phyloP scores from a whole-genome alignment of 1,140 invertebrate genomes.

The Drosophila subobscura region DNA sequence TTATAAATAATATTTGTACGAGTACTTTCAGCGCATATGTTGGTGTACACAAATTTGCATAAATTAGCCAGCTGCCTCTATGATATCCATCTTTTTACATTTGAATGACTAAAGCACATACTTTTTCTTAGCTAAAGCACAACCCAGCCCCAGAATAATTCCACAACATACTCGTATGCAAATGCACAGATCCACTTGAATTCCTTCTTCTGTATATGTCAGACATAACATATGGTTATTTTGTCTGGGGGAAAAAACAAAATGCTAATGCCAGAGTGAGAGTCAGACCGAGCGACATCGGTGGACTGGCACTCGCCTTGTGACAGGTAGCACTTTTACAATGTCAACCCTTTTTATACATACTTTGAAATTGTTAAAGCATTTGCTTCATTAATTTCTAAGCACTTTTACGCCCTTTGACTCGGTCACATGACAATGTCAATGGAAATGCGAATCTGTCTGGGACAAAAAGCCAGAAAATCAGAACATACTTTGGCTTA shows the following conservation, averaged over 20 bases:
- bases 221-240: constrained; percentile 27
- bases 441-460: constrained; percentile 11
- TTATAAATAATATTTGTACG: too few species aligned
- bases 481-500: constrained; percentile 52
- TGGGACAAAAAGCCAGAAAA: constrained; percentile 19
- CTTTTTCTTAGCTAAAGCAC: constrained; percentile 24
- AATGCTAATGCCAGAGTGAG: constrained; percentile 51
- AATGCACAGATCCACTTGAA: constrained; percentile 20
- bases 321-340: constrained; percentile 49
- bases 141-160: constrained; percentile 1
- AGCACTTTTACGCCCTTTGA: constrained; percentile 51
- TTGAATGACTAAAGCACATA: constrained; percentile 31
- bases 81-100: background rate
- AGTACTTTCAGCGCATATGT: constrained; percentile 6
- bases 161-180: constrained; percentile 5
- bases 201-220: constrained; percentile 14
- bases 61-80: constrained; percentile 9
- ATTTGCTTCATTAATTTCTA: constrained; percentile 75
- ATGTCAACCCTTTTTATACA: constrained; percentile 68
- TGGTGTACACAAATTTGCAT: constrained; percentile 7
- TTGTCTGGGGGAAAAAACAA: constrained; percentile 4
- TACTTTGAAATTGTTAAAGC: constrained; percentile 56
- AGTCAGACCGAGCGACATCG: constrained; percentile 15
- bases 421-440: constrained; percentile 50
- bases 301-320: constrained; percentile 16